A percentile compares a stretch with the other conserved stretches of the same genome.
phyloP scores from a whole-genome alignment of 1,140 invertebrate species.

The Macrosteles quadrilineatus region DNA sequence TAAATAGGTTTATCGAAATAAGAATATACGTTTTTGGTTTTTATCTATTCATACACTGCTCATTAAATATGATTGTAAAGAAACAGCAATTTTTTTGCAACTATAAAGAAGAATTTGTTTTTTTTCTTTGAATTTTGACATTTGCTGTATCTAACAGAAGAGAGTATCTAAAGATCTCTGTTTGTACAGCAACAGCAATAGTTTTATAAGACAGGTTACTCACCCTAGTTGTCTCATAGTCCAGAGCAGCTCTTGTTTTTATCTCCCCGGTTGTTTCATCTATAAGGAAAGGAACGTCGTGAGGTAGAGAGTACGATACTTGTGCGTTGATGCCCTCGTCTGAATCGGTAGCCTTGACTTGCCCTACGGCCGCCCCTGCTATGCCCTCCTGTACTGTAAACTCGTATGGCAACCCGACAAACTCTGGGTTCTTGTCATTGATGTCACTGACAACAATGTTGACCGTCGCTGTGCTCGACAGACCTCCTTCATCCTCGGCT shows the following conservation, averaged over 20 bases:
- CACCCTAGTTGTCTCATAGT: constrained; percentile 81
- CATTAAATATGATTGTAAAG: no score
- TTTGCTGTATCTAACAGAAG: no score
- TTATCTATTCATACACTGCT: no score
- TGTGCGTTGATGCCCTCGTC: constrained; percentile 70
- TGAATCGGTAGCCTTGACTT: constrained; percentile 79
- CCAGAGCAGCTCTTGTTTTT: constrained; percentile 70
- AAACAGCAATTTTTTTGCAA: no score
- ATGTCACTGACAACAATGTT: constrained; percentile 89
- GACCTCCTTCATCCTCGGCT: constrained; percentile 81
- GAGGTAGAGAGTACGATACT: constrained; percentile 63
- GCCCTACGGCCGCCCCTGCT: constrained; percentile 66
- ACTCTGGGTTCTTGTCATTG: constrained; percentile 87
- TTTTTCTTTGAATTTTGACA: no score
- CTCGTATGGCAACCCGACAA: constrained; percentile 70
- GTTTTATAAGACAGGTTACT: no score
- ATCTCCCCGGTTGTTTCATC: constrained; percentile 79
- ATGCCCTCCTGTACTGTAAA: constrained; percentile 83
- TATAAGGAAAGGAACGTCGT: constrained; percentile 75
- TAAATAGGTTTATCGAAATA: constrained; percentile 9
- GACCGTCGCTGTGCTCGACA: constrained; percentile 78
- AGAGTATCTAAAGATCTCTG: no score
- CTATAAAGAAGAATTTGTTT: no score
- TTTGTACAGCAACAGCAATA: no score
- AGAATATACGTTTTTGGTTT: no score